Base-by-base conservation (phyloP, 2,888 invertebrate species). In the Corythucha ciliata region DNA sequence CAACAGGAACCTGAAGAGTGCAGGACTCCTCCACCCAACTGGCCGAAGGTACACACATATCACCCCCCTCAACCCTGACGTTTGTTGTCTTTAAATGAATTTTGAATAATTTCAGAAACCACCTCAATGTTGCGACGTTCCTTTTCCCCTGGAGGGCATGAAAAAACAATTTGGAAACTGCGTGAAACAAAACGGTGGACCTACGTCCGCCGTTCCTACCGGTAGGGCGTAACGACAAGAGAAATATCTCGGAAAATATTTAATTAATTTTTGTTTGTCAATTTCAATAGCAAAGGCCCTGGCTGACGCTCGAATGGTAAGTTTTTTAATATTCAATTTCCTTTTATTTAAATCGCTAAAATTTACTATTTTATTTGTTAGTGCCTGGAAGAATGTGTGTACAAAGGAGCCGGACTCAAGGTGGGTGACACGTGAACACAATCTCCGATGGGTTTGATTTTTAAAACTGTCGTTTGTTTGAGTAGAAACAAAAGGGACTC, bases 301-400 rank as follows among this genome's bases (percentile, higher is more conserved):
- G 10, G 33, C 50, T 25, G 55, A 55, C 32, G 52, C 49, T n/a
- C 42, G 55, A 42, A 33, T 53, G 41, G 55, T 55, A 42, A 52
- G 55, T 45, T 26, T 40, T 25, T 44, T 40, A 29, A 10, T 18
- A n/a, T n/a, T n/a, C n/a, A n/a, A n/a, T n/a, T n/a, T n/a, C n/a
- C n/a, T n/a, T n/a, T n/a, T n/a, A n/a, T n/a, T n/a, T n/a, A n/a
- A n/a, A n/a, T n/a, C n/a, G n/a, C n/a, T n/a, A n/a, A n/a, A n/a
- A n/a, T n/a, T n/a, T n/a, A n/a, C n/a, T 41, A 12, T 50, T 22
- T 22, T 47, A 25, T 42, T 12, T 54, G 55, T 25, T 49, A 60
- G 57, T 61, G 61, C 48, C 48, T 61, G 21, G 52, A 58, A 20
- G 58, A 59, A 24, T 61, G 61, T 44, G 53, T 60, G 16, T 60